Base-by-base conservation (phyloP, 1,140 invertebrate species). In the Papilio dardanus region DNA sequence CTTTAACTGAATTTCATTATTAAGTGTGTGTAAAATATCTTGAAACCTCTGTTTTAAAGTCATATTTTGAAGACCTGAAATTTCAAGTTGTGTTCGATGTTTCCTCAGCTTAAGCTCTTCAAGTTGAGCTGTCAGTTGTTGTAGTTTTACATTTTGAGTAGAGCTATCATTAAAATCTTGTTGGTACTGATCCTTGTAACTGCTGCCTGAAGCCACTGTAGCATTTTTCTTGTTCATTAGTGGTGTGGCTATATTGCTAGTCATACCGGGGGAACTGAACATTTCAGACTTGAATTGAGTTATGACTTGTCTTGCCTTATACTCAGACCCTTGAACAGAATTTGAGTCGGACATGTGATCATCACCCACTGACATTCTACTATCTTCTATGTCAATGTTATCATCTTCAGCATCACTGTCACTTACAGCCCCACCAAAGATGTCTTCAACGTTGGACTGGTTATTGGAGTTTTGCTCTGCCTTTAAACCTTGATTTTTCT, bases 401-500 rank as follows among this genome's bases (percentile, higher is more conserved):
- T 95, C 95, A 78, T 96, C 95, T 78, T 97, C 97, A 78, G 96
- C 95, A 76, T 97, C 96, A 58, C 97, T 97, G 82, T 97, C 97
- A 88, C 97, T 98, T 0, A 98, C 95, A 46, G 96, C 95, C 83
- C 97, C 97, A 58, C 98, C 98, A 94, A 99, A 99, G 88, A 98
- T 97, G 83, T 98, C 97, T 83, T 88, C 90, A n/a, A 92, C 88
- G 71, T 93, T 93, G n/a, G 88, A 92, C 28, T 85, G 76, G 74
- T 90, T 84, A 79, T 87, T 82, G 77, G 79, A 86, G 76, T 79
- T 74, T 73, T 89, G 85, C 81, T 92, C 83, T 42, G 86, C 79
- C 66, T 77, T 77, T 76, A 83, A 79, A 71, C 46, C 5, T 85
- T 83, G 74, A 92, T 40, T 92, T 88, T 79, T 92, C 91, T 65